Evolutionary conservation across 2,888 invertebrate species (phyloP), one percentile per base, ranked within the genome.

Genomic region (Marasmarcha lunaedactyla): DNA sequence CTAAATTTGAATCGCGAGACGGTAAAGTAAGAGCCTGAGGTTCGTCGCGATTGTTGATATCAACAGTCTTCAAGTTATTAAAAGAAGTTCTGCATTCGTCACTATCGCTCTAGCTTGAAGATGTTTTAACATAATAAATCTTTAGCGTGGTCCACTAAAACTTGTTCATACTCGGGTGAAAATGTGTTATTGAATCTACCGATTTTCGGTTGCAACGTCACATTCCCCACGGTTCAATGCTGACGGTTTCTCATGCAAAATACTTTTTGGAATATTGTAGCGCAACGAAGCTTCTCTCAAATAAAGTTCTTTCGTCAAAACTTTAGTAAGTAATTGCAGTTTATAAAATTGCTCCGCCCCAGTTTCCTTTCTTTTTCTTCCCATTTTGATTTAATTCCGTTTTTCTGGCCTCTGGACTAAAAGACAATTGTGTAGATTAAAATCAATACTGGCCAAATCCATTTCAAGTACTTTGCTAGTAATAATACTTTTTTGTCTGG

Each of bases 181-280:
- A 49, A 47, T 34, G 49, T 44, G 20, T 33, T 35, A 27, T 36
- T 43, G 37, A 47, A 40, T 6, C 38, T 44, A 33, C 40, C 39
- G 4, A 40, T 13, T 13, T 38, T 38, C 34, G 37, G 39, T 33
- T 20, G 14, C 33, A 40, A 27, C 27, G 39, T 14, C n/a, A 47
- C 43, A 44, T 36, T 47, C 14, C 38, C 47, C 47, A 26, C 39
- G 35, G 5, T 45, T 47, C 34, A 49, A 33, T 6, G 39, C 15
- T 27, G 20, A 34, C 38, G 39, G 38, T 36, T 46, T 49, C 30
- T 50, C 50, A 43, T 46, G 44, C 27, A 51, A 13, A 42, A 47
- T 45, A 34, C 44, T 50, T 42, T 42, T 49, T 12, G 46, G 45
- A 39, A 48, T 37, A 10, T 46, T 39, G 30, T 48, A 46, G 6